Conservation (phyloP, 2,797 vertebrate genomes). For the Balearica regulorum region DNA sequence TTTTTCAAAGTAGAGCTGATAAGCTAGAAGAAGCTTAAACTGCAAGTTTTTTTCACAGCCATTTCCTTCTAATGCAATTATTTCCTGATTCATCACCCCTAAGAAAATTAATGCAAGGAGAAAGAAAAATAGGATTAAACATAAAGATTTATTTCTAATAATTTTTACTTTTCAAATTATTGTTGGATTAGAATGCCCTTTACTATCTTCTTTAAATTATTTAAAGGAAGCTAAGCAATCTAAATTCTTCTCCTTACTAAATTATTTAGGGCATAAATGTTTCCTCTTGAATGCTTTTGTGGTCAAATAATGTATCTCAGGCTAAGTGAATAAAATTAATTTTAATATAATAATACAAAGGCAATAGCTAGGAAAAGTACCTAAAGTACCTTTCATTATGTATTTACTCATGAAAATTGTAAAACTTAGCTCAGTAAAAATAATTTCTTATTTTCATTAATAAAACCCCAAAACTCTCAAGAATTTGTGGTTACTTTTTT, state of each 20-base stretch:
- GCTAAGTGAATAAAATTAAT: slow-evolving; percentile 59
- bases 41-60: background rate
- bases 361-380: slow-evolving; percentile 5
- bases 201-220: slow-evolving; percentile 70
- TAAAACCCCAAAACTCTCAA: background rate
- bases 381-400: background rate
- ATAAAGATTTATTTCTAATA: background rate
- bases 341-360: slow-evolving; percentile 40
- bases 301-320: slow-evolving; percentile 37
- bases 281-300: slow-evolving; percentile 67
- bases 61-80: background rate
- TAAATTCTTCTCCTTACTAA: slow-evolving; percentile 66
- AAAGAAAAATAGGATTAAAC: slow-evolving; percentile 20
- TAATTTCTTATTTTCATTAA: background rate
- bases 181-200: slow-evolving; percentile 7
- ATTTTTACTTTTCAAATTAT: slow-evolving; percentile 24
- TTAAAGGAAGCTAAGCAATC: slow-evolving; percentile 67
- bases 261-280: slow-evolving; percentile 76
- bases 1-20: background rate
- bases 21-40: background rate
- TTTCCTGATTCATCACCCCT: background rate
- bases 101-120: background rate
- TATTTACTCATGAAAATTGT: background rate
- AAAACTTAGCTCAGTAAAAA: background rate
- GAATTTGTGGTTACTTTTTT: background rate